Evolutionary conservation across 2,797 vertebrate genomes (phyloP).

Genomic region (Acrossocheilus wenchowensis): DNA sequence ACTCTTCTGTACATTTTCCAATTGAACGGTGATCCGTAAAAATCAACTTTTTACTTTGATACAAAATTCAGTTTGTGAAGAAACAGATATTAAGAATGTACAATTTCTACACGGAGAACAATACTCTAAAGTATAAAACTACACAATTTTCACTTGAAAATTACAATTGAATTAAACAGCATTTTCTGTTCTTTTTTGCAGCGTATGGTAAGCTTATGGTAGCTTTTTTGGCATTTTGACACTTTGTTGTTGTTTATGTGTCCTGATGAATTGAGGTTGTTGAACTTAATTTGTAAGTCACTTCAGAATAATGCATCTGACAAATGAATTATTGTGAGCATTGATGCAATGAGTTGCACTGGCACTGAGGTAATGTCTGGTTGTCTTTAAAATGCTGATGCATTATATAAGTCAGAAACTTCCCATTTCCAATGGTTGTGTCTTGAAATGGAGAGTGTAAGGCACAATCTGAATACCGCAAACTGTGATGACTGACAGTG

Average conservation of each 20-base stretch:
- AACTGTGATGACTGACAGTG: not conserved
- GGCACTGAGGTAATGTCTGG: constrained; percentile 25
- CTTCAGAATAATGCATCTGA: not conserved
- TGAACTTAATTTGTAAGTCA: not conserved
- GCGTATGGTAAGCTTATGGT: too few relatives aligned
- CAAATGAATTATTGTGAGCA: not conserved
- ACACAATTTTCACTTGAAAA: not conserved
- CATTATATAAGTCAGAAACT: constrained; percentile 17
- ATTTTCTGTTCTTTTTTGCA: too few relatives aligned
- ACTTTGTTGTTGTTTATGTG: not conserved
- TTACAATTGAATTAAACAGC: too few relatives aligned
- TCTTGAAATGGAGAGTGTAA: constrained; percentile 9
- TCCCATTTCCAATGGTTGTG: constrained; percentile 29
- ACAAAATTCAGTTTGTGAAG: too few relatives aligned
- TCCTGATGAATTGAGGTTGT: not conserved
- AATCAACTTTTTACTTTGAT: not conserved
- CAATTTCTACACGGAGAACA: too few relatives aligned
- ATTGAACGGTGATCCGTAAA: not conserved
- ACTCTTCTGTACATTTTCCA: not conserved
- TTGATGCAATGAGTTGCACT: not conserved
- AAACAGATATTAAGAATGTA: too few relatives aligned
- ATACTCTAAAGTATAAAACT: not conserved
- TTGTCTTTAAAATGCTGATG: constrained; percentile 22
- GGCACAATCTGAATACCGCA: not conserved
- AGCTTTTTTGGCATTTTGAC: not conserved